Base-by-base conservation (phyloP, 2,113 vertebrate species). In the Romanogobio albipinnatus region DNA sequence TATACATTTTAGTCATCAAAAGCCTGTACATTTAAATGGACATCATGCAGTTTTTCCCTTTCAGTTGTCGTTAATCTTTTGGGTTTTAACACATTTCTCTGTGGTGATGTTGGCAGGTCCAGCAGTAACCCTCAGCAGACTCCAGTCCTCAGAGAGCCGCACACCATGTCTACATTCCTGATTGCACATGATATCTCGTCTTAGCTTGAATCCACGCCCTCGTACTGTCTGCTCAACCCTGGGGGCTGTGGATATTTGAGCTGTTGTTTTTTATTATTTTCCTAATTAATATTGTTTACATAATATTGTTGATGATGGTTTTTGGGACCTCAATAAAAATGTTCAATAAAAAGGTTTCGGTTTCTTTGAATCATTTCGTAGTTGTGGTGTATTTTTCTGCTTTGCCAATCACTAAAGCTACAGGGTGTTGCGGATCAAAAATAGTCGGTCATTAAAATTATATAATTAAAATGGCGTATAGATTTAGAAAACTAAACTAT, bases 221-320 rank as follows among this genome's bases (percentile, higher is more conserved):
- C 62, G 89, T 29, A 82, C 91, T 88, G 92, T 91, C 88, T 88
- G 90, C 90, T 86, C 59, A 91, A 89, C 82, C 82, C 88, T 76
- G 88, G 88, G 93, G 93, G 92, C 90, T 87, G 92, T 93, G 93
- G 92, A 92, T 91, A 92, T 86, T 91, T 91, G 92, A 91, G 91
- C 92, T 91, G 90, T 93, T 93, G 93, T 93, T 90, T 92, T 91
- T 82, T 78, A 81, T 92, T 90, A 90, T 90, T 85, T 94, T 95
- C 89, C 92, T 91, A 93, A 93, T 94, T 95, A 95, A 93, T 95
- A 94, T 94, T 94, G 93, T 94, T 94, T 93, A 93, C 94, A 94
- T 93, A 95, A 94, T 94, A 93, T 95, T 95, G 94, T 95, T 94
- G 81, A 94, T 94, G 91, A 91, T 94, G 93, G 88, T 93, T 95